Evolutionary conservation across 2,797 vertebrate genomes (phyloP).

Genomic region (Euthynnus affinis): DNA sequence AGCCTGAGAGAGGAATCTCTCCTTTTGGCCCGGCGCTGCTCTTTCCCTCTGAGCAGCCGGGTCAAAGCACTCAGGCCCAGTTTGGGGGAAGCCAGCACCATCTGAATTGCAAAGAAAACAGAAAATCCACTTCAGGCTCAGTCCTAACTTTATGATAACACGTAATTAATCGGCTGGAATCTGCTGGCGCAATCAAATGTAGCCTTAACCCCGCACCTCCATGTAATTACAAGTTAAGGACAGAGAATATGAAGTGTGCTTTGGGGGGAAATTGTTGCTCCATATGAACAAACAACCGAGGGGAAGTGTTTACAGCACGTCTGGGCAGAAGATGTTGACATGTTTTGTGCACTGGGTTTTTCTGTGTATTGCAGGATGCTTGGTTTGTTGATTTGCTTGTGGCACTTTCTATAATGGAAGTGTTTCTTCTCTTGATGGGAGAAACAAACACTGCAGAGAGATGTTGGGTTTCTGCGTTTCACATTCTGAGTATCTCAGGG

Average conservation of each 20-base stretch:
- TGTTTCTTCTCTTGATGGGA: slow-evolving; percentile 32
- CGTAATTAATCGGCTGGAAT: slow-evolving; percentile 82
- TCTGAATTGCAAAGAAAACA: slow-evolving; percentile 84
- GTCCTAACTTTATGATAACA: slow-evolving; percentile 77
- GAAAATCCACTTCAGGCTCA: slow-evolving; percentile 71
- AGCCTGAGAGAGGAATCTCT: slow-evolving; percentile 79
- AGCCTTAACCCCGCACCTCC: slow-evolving; percentile 74
- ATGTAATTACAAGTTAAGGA: slow-evolving; percentile 68
- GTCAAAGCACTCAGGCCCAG: slow-evolving; percentile 77
- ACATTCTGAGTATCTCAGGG: slow-evolving; percentile 25
- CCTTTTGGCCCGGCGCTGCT: slow-evolving; percentile 74
- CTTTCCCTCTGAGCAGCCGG: slow-evolving; percentile 70
- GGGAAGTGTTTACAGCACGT: slow-evolving; percentile 68
- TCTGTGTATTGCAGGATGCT: slow-evolving; percentile 35
- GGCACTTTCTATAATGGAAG: slow-evolving; percentile 48
- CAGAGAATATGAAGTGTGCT: slow-evolving; percentile 54
- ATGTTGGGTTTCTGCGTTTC: slow-evolving; percentile 34
- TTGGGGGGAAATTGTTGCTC: slow-evolving; percentile 40
- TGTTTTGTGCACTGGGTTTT: slow-evolving; percentile 15
- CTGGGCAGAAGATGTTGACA: slow-evolving; percentile 36
- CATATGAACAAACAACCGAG: slow-evolving; percentile 67
- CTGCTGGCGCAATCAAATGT: slow-evolving; percentile 81
- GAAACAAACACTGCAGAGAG: slow-evolving; percentile 56
- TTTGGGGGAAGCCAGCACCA: slow-evolving; percentile 75
- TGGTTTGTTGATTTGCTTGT: slow-evolving; percentile 59